Conservation (phyloP, 2,888 invertebrate genomes). For the Hyalella azteca region DNA sequence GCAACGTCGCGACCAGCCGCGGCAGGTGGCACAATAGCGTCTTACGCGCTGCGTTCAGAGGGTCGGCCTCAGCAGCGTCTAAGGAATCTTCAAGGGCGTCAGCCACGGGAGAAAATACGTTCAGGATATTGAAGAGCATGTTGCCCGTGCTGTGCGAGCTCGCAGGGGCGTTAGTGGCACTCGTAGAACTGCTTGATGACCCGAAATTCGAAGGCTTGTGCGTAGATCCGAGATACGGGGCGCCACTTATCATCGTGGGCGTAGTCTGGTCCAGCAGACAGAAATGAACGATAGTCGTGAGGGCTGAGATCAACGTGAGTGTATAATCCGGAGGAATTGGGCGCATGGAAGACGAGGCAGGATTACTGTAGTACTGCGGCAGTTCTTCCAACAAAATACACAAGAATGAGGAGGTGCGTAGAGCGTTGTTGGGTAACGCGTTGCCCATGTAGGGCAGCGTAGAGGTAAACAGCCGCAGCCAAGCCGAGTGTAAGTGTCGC, state of each 20-base stretch:
- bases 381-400: constrained; percentile 78
- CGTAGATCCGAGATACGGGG: constrained; percentile 69
- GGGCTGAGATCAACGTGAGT: constrained; percentile 76
- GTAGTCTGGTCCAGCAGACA: constrained; percentile 71
- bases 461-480: constrained; percentile 80
- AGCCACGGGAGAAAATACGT: constrained; percentile 76
- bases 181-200: constrained; percentile 66
- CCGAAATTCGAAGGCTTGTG: constrained; percentile 66
- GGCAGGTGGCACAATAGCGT: constrained; percentile 80
- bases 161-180: constrained; percentile 63
- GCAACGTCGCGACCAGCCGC: constrained; percentile 78
- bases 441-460: constrained; percentile 80
- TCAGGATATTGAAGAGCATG: constrained; percentile 79
- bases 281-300: constrained; percentile 80
- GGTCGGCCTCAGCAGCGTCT: constrained; percentile 62
- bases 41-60: constrained; percentile 68
- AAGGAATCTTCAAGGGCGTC: constrained; percentile 63
- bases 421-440: constrained; percentile 77
- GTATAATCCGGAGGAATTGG: constrained; percentile 76
- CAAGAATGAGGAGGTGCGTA: constrained; percentile 79
- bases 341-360: background rate
- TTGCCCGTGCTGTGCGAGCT: constrained; percentile 67
- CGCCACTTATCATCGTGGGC: constrained; percentile 61
- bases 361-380: constrained; percentile 62
- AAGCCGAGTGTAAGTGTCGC: constrained; percentile 78